A percentile compares a stretch with the other conserved stretches of the same genome.
Evolutionary conservation across 2,797 vertebrate genomes (phyloP).

Genomic region (Clarias platycephalus): DNA sequence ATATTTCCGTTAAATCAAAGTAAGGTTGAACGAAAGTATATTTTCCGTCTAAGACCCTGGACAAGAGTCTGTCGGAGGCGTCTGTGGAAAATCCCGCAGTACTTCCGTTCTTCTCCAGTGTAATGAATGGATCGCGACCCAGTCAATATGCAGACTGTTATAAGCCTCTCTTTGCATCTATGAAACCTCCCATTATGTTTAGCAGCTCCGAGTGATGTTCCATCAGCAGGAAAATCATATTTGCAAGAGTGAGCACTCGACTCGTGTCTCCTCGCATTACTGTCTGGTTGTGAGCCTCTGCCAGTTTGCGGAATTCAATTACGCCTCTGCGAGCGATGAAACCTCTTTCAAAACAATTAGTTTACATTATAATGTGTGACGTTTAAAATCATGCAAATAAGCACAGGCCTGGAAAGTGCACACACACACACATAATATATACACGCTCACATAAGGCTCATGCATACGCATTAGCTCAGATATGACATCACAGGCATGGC

Average conservation of each 20-base stretch:
- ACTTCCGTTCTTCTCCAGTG: constrained; percentile 12
- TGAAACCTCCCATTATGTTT: constrained; percentile 56
- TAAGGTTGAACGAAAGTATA: background rate
- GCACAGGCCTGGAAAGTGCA: background rate
- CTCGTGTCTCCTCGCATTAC: constrained; percentile 56
- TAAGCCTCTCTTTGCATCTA: constrained; percentile 36
- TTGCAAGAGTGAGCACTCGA: constrained; percentile 48
- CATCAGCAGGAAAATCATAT: constrained; percentile 58
- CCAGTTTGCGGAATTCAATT: constrained; percentile 51
- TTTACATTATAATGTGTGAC: constrained; percentile 47
- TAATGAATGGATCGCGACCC: constrained; percentile 10
- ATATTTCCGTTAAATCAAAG: background rate
- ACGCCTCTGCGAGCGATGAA: constrained; percentile 42
- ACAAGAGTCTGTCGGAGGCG: background rate
- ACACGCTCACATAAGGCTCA: background rate
- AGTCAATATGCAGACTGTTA: constrained; percentile 31
- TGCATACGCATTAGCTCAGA: background rate
- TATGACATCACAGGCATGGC: background rate
- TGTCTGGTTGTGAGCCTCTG: constrained; percentile 28
- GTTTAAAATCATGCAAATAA: constrained; percentile 47
- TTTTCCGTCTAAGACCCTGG: background rate
- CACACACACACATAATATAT: constrained; percentile 1
- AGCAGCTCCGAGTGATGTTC: constrained; percentile 55
- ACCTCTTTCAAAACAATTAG: constrained; percentile 55
- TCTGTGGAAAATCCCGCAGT: background rate